Percentiles rank a stretch among this genome's conserved stretches.
Evolutionary conservation across 2,113 vertebrate genomes (phyloP).

Genomic region (Cryptomyrus ogoouensis): DNA sequence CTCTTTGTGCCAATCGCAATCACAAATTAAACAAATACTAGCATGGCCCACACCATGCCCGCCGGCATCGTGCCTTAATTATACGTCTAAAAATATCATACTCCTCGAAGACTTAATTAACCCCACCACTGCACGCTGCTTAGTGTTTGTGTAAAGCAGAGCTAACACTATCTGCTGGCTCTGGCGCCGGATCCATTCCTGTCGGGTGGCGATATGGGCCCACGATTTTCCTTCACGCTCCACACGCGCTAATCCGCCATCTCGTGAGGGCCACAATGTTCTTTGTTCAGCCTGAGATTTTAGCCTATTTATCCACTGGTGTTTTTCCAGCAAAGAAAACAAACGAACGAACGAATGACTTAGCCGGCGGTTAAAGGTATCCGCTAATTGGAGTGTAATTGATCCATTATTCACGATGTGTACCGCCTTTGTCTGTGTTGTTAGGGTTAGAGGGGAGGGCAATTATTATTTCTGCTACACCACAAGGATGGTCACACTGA

Average conservation of each 20-base stretch:
- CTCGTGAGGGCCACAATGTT: background rate
- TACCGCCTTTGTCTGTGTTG: background rate
- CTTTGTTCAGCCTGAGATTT: slow-evolving; percentile 15
- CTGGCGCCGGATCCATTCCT: slow-evolving; percentile 24
- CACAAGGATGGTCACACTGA: background rate
- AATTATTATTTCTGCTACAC: background rate
- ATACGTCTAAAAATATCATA: slow-evolving; percentile 69
- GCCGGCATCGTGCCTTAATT: slow-evolving; percentile 60
- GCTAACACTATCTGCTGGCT: background rate
- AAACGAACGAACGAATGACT: background rate
- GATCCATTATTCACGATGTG: slow-evolving; percentile 34
- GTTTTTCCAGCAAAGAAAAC: background rate
- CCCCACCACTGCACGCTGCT: slow-evolving; percentile 42
- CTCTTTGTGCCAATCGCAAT: slow-evolving; percentile 48
- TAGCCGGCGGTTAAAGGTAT: slow-evolving; percentile 20
- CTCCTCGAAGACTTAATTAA: slow-evolving; percentile 70
- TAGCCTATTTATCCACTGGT: background rate
- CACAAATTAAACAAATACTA: slow-evolving; percentile 56
- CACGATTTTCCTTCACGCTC: background rate
- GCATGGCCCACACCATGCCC: slow-evolving; percentile 55
- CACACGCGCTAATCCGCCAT: slow-evolving; percentile 18
- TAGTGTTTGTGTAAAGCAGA: slow-evolving; percentile 34
- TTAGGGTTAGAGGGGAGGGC: background rate
- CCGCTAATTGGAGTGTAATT: slow-evolving; percentile 27
- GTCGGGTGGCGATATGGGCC: background rate